Base-by-base conservation (phyloP, 1,140 invertebrate species). In the Maconellicoccus hirsutus region DNA sequence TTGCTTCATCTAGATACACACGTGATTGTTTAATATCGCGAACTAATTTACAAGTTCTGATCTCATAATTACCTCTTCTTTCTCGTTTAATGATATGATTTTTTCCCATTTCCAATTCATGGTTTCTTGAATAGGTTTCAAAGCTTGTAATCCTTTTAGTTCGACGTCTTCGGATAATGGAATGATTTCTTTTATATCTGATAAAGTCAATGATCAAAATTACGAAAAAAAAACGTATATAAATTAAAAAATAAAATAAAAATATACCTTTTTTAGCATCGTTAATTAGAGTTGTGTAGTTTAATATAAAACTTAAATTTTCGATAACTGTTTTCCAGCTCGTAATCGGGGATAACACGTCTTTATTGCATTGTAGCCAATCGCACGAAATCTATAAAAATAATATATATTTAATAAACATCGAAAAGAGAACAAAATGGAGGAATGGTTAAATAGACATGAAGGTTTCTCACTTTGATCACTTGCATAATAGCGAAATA, bases 391-490 rank as follows among this genome's bases (percentile, higher is more conserved):
- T 26, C 61, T 66, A 16, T 4, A 23, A 66, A 10, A 66, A 2
- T 26, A 66, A 66, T 3, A 23, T 3, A 3, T 26, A 66, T 23
- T 66, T 25, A 4, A 66, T 2, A 10, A 66, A 25, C 8, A 23
- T 10, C 8, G 16, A 4, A 23, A 66, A 66, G 8, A 23, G 12
- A 33, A 33, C 29, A 33, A 12, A 33, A 33, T 33, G 29, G 12
- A 33, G 4, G 29, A 12, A 33, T 33, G 4, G 12, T 33, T 33
- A 16, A 66, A 2, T 25, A 10, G 8, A 66, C 25, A 16, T 33
- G n/a, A n/a, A n/a, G n/a, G n/a, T n/a, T n/a, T n/a, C n/a, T n/a
- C 33, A 66, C 61, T 22, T 66, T 66, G 19, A 66, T 66, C 8
- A 66, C 61, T 66, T 66, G 61, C 21, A 66, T 66, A 10, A 66